Evolutionary conservation across 2,797 vertebrate genomes (phyloP).

Genomic region (Atherinosoma microstoma): DNA sequence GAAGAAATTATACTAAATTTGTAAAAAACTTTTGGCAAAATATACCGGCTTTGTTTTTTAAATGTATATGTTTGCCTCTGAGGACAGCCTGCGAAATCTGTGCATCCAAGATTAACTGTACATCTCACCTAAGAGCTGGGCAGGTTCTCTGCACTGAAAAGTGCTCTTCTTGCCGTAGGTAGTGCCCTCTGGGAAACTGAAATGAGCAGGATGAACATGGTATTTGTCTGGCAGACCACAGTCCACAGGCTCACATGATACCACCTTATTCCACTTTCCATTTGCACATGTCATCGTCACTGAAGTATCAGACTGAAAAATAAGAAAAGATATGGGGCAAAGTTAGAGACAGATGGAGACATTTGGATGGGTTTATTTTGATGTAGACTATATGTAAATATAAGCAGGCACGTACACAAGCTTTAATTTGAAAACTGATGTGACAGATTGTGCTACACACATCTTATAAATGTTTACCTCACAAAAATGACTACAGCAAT

Average conservation of each 20-base stretch:
- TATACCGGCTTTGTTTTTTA: too few relatives aligned
- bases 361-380: neutral
- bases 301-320: conserved; percentile 84
- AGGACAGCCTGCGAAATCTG: neutral
- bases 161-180: conserved; percentile 93
- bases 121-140: conserved; percentile 90
- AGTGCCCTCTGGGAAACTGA: conserved; percentile 92
- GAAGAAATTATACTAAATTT: too few relatives aligned
- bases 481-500: conserved; percentile 51
- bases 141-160: conserved; percentile 92
- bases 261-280: conserved; percentile 96
- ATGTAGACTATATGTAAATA: neutral
- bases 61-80: too few relatives aligned
- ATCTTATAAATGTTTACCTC: conserved; percentile 54
- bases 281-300: conserved; percentile 92
- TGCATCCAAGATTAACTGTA: neutral
- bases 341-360: conserved; percentile 1
- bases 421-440: conserved; percentile 16
- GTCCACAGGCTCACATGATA: conserved; percentile 94
- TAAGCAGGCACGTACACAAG: neutral
- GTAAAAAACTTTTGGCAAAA: too few relatives aligned
- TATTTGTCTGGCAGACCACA: conserved; percentile 94
- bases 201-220: conserved; percentile 93
- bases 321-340: conserved; percentile 13
- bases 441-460: conserved; percentile 27